Evolutionary conservation across 2,113 vertebrate species (phyloP).

Genomic region (Zonotrichia leucophrys): DNA sequence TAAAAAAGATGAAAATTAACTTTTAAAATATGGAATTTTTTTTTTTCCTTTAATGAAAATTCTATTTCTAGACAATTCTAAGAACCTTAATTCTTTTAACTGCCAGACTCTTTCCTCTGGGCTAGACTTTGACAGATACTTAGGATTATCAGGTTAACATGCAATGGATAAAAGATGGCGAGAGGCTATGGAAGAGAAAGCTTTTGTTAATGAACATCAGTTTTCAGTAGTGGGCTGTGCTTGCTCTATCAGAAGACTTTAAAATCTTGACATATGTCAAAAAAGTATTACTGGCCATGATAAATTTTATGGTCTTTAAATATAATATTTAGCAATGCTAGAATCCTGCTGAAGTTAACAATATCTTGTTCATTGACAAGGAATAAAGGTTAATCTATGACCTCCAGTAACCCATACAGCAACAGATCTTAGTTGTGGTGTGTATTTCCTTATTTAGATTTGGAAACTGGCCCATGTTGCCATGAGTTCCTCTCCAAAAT

Average conservation of each 20-base stretch:
- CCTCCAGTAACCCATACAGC: background rate
- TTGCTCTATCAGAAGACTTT: background rate
- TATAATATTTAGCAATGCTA: background rate
- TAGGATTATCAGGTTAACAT: slow-evolving; percentile 22
- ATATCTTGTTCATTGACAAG: background rate
- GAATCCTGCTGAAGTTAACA: background rate
- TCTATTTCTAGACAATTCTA: slow-evolving; percentile 35
- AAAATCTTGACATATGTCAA: background rate
- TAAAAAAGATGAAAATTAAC: slow-evolving; percentile 25
- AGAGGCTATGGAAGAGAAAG: background rate
- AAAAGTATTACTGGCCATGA: background rate
- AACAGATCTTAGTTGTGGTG: background rate
- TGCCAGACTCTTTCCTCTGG: slow-evolving; percentile 26
- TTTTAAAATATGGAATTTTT: slow-evolving; percentile 10
- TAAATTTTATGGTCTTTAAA: background rate
- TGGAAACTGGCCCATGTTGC: background rate
- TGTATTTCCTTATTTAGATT: background rate
- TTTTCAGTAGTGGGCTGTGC: background rate
- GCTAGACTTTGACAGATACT: slow-evolving; percentile 21
- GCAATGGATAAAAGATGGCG: slow-evolving; percentile 5
- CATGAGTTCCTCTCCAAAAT: background rate
- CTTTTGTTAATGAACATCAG: background rate
- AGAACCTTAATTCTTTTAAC: slow-evolving; percentile 17
- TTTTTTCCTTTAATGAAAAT: slow-evolving; percentile 10
- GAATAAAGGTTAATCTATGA: background rate